Percentiles rank a stretch among this genome's conserved stretches.
Conservation (phyloP, 2,888 invertebrate genomes). For the Thera obeliscata region DNA sequence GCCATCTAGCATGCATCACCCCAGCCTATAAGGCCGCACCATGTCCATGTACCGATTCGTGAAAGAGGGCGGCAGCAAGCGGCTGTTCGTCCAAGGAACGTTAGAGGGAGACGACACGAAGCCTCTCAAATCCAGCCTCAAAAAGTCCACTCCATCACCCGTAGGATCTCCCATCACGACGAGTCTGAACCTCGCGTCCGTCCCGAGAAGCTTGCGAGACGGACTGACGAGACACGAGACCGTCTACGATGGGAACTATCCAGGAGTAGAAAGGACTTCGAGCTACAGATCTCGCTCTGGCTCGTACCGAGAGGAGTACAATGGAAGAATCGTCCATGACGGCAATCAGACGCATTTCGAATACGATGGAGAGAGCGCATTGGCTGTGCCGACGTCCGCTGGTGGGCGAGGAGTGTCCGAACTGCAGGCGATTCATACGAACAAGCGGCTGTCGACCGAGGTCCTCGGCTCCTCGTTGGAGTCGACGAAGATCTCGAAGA, state of each 20-base stretch:
- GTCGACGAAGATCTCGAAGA: constrained; percentile 92
- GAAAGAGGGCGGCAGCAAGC: constrained; percentile 86
- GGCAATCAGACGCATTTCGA: constrained; percentile 82
- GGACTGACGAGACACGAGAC: constrained; percentile 80
- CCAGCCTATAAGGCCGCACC: constrained; percentile 64
- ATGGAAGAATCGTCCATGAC: constrained; percentile 76
- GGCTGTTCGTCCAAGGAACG: constrained; percentile 91
- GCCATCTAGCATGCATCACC: constrained; percentile 68
- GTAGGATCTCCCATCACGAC: constrained; percentile 87
- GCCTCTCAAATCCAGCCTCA: constrained; percentile 81
- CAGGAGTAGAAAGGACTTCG: constrained; percentile 74
- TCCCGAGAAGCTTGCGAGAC: constrained; percentile 82
- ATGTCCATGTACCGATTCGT: constrained; percentile 93
- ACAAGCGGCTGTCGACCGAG: constrained; percentile 92
- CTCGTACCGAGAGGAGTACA: constrained; percentile 76
- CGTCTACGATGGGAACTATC: constrained; percentile 79
- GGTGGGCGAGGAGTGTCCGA: constrained; percentile 79
- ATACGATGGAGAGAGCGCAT: constrained; percentile 74
- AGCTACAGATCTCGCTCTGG: constrained; percentile 73
- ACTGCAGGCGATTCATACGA: constrained; percentile 91
- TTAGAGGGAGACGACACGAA: constrained; percentile 86
- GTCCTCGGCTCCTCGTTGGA: constrained; percentile 93
- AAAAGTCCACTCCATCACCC: constrained; percentile 74
- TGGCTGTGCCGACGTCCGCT: constrained; percentile 74
- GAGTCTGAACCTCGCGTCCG: constrained; percentile 84